Conservation (phyloP, 2,113 vertebrate species). For the Seriola quinqueradiata region DNA sequence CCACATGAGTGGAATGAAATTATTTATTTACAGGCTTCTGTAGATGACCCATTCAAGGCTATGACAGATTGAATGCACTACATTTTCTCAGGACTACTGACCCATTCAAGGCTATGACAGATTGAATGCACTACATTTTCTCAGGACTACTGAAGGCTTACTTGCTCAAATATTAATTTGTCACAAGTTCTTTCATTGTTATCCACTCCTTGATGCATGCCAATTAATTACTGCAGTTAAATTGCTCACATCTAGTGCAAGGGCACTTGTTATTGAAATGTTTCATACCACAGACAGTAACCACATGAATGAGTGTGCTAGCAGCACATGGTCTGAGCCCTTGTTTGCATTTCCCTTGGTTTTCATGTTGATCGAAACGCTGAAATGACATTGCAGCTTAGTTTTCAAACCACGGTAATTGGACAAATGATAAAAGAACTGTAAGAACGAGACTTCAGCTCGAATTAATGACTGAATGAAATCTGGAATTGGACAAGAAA, state of each 20-base stretch:
- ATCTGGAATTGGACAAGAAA: slow-evolving; percentile 14
- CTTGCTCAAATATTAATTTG: neutral
- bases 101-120: slow-evolving; percentile 9
- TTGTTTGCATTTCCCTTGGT: slow-evolving; percentile 10
- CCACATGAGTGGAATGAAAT: slow-evolving; percentile 19
- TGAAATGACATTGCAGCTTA: slow-evolving; percentile 5
- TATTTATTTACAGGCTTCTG: neutral
- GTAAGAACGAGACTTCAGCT: neutral
- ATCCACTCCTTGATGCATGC: slow-evolving; percentile 17
- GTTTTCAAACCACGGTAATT: slow-evolving; percentile 28
- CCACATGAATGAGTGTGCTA: slow-evolving; percentile 2
- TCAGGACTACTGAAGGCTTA: neutral
- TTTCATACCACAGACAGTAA: slow-evolving; percentile 8
- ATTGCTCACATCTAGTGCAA: slow-evolving; percentile 7
- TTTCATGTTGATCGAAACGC: slow-evolving; percentile 35
- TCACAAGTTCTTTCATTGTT: neutral
- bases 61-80: neutral
- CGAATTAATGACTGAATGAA: neutral
- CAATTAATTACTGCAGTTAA: slow-evolving; percentile 14
- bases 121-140: slow-evolving; percentile 8
- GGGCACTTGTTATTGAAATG: slow-evolving; percentile 12
- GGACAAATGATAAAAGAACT: slow-evolving; percentile 28
- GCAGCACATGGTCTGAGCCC: slow-evolving; percentile 6
- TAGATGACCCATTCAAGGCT: slow-evolving; percentile 20
- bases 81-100: neutral